Base-by-base conservation (phyloP, 1,140 invertebrate genomes). In the Choristoneura fumiferana region DNA sequence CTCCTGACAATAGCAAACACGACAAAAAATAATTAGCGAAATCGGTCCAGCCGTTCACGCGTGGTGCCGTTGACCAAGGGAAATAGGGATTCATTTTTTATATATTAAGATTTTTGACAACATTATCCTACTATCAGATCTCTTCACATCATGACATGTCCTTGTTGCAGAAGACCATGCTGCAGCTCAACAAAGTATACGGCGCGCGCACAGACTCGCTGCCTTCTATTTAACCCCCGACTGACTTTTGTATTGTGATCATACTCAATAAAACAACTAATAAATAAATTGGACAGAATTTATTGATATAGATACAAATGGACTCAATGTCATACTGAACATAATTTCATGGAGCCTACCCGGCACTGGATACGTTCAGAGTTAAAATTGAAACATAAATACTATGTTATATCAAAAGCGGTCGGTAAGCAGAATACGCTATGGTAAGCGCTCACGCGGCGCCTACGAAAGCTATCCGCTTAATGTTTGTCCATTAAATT, bases 361-460 rank as follows among this genome's bases (percentile, higher is more conserved):
- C 29, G 55, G 40, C 59, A 65, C 53, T 45, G n/a, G 62, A 54
- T 45, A 58, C 60, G 58, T 65, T 49, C 15, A 33, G 71, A 76
- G 80, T 81, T 82, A 80, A 83, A 84, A 70, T 73, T 64, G 71
- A 85, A 87, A 86, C 84, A 88, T 88, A 88, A 87, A 84, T 77
- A 84, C 83, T 86, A 88, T 88, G 84, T 88, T 87, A 87, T 82
- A 78, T 72, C 65, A 77, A 78, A 84, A 87, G 78, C 74, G 61
- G 69, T 78, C 70, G 61, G 69, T 76, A 77, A 81, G 81, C 81
- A 62, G n/a, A 70, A 60, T 68, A 70, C 72, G 66, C 59, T 39
- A 43, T 55, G 39, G 62, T 58, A 29, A 22, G 22, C 22, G 22
- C 29, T 52, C 62, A 65, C 73, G 73, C 73, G 63, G 63, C 67